These are phyloP conservation scores for Clusia tigrina DNA, from an alignment of 2,888 invertebrate species.

Conservation along the genomic window DNA sequence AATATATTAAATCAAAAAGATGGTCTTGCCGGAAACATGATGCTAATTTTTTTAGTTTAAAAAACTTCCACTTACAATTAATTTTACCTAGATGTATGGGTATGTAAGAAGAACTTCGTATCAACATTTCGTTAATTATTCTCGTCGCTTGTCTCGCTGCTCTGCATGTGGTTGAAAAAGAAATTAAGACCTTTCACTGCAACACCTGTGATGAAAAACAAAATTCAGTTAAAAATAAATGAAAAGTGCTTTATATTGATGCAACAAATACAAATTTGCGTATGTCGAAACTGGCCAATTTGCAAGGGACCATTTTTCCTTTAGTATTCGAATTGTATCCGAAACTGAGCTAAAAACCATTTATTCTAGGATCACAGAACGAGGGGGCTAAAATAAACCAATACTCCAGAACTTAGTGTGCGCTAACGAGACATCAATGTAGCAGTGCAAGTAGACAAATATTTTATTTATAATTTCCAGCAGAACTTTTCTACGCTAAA, in stretches of 20 bases:
- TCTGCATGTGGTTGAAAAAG: slow-evolving; percentile 57
- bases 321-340: too few species aligned
- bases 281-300: too few species aligned
- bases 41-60: background rate
- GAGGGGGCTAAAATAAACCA: too few species aligned
- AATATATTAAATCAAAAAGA: slow-evolving; percentile 6
- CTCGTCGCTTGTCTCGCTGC: slow-evolving; percentile 57
- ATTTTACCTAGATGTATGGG: background rate
- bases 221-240: slow-evolving; percentile 13
- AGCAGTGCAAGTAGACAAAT: too few species aligned
- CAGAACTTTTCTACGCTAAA: too few species aligned
- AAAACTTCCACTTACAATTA: background rate
- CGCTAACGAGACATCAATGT: too few species aligned
- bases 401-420: too few species aligned
- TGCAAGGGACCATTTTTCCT: too few species aligned
- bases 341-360: too few species aligned
- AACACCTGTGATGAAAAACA: slow-evolving; percentile 51
- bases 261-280: background rate
- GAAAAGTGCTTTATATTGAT: background rate
- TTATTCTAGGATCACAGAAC: too few species aligned
- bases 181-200: slow-evolving; percentile 60
- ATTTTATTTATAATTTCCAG: too few species aligned
- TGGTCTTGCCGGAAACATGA: slow-evolving; percentile 1
- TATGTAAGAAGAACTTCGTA: slow-evolving; percentile 15
- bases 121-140: slow-evolving; percentile 41